Percentiles rank a stretch among this genome's conserved stretches.
Conservation (phyloP, 2,797 vertebrate genomes). For the Gallirallus australis region DNA sequence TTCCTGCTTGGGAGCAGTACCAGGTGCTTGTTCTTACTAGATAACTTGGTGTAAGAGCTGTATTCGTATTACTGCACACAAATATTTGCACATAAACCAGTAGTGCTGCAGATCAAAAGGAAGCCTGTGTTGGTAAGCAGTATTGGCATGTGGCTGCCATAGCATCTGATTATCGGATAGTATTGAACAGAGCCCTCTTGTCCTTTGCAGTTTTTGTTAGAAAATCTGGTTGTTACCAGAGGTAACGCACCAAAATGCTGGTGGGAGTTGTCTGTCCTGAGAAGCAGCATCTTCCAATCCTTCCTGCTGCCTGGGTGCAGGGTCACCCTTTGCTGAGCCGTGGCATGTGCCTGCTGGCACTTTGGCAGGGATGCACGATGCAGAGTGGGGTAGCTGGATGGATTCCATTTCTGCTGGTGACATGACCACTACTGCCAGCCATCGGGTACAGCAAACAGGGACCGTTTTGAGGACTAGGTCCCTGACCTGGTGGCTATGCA, state of each 20-base stretch:
- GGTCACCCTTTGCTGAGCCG: fast-evolving
- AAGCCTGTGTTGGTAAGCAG: neutral
- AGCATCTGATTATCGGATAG: neutral
- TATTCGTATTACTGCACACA: neutral
- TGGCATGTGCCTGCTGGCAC: fast-evolving
- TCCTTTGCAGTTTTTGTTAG: neutral
- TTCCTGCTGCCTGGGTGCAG: neutral
- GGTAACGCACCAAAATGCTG: neutral
- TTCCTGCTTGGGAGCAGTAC: neutral
- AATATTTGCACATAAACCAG: neutral
- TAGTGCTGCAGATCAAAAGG: neutral
- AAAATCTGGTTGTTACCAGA: neutral
- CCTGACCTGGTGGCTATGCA: neutral
- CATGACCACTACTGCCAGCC: fast-evolving
- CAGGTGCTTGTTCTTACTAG: neutral
- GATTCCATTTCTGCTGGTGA: neutral
- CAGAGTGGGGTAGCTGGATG: neutral
- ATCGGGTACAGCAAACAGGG: neutral
- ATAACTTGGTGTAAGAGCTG: neutral
- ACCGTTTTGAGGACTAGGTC: neutral
- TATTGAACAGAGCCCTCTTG: neutral
- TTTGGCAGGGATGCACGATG: neutral
- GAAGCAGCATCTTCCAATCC: neutral
- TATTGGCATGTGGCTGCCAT: neutral
- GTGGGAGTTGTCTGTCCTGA: neutral